Evolutionary conservation across 2,888 invertebrate genomes (phyloP).

Genomic region (Strigamia crassipes): DNA sequence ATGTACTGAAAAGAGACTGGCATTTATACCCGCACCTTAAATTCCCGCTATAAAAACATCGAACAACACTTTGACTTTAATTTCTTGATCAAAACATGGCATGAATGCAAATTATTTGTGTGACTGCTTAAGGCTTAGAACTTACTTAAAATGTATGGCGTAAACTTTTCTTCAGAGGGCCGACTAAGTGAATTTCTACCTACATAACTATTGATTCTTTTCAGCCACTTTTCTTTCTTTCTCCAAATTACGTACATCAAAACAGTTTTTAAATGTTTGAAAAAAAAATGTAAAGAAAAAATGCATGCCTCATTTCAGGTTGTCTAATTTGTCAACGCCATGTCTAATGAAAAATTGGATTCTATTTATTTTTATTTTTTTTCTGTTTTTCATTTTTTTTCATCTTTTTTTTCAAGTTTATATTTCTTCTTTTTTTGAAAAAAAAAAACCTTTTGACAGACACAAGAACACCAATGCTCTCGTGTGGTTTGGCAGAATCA

Average conservation of each 20-base stretch:
- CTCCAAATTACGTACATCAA: background rate
- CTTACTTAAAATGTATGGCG: conserved; percentile 30
- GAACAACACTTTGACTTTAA: background rate
- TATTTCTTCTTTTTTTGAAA: background rate
- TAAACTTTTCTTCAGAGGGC: background rate
- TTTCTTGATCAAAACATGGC: conserved; percentile 9
- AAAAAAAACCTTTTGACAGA: background rate
- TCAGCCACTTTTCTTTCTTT: background rate
- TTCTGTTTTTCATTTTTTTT: background rate
- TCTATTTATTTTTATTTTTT: conserved; percentile 6
- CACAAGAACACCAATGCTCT: background rate
- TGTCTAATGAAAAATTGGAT: background rate
- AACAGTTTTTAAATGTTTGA: background rate
- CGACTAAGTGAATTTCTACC: conserved; percentile 19
- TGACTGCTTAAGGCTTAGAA: background rate
- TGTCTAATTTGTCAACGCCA: conserved; percentile 29
- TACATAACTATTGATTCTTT: background rate
- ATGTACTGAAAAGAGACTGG: background rate
- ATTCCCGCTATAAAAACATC: conserved; percentile 20
- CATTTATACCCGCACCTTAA: background rate
- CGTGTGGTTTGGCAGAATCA: conserved; percentile 20
- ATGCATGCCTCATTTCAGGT: background rate
- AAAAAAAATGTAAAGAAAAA: background rate
- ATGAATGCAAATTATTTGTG: conserved; percentile 12
- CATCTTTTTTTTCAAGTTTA: background rate